These are phyloP conservation scores for Remorina albescens DNA, from an alignment of 2,797 vertebrate genomes.

Conservation along the genomic window DNA sequence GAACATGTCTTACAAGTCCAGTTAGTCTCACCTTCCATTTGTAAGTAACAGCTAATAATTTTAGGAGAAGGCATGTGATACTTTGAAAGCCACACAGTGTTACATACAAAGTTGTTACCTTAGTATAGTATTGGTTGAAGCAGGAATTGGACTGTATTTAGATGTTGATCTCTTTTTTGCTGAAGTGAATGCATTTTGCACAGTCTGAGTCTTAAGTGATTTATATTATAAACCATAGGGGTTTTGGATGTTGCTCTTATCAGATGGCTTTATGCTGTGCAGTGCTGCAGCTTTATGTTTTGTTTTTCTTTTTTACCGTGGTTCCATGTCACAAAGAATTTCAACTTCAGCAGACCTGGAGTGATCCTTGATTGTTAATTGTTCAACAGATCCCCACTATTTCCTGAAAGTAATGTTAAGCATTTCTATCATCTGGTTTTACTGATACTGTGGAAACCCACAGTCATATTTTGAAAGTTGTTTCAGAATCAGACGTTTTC, in stretches of 20 bases:
- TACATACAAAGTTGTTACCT: conserved; percentile 13
- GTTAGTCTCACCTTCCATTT: conserved; percentile 34
- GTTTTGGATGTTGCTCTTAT: no score
- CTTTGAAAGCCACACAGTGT: conserved; percentile 8
- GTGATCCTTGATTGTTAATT: neutral
- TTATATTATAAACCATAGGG: neutral
- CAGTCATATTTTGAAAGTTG: neutral
- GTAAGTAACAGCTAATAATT: conserved; percentile 47
- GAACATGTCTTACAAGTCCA: conserved; percentile 33
- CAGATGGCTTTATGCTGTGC: neutral
- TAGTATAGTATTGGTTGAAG: conserved; percentile 2
- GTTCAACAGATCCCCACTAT: no score
- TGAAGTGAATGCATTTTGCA: neutral
- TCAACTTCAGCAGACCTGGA: neutral
- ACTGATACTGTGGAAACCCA: neutral
- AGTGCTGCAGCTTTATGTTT: neutral
- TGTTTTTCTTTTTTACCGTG: neutral
- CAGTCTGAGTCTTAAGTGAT: neutral
- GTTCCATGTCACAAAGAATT: neutral
- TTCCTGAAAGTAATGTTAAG: no score
- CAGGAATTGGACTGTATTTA: conserved; percentile 3
- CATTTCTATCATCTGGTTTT: neutral
- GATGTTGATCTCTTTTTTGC: neutral
- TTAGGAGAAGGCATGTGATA: conserved; percentile 35
- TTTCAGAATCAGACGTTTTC: neutral